Percentiles rank a stretch among this genome's conserved stretches.
Conservation (phyloP, 92 coral and sea anemone genomes). For the Parazoanthus swiftii region DNA sequence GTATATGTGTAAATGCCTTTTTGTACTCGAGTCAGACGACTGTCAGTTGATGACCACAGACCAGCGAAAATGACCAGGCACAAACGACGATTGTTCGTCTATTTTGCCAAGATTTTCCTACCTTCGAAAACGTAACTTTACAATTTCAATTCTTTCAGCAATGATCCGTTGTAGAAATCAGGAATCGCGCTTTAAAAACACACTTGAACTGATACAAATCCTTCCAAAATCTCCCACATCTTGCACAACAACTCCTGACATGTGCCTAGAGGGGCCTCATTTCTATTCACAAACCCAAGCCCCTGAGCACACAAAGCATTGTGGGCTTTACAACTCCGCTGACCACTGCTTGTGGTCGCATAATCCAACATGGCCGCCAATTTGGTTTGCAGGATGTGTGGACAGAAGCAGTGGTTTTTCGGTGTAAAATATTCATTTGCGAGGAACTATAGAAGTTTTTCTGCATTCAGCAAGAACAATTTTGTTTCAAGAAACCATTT, state of each 20-base stretch:
- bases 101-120: conserved; percentile 25
- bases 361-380: conserved; percentile 33
- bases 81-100: background rate
- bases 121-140: conserved; percentile 27
- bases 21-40: background rate
- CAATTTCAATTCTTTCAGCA: conserved; percentile 23
- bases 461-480: background rate
- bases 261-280: conserved; percentile 40
- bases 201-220: background rate
- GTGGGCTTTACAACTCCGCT: background rate
- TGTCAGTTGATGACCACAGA: background rate
- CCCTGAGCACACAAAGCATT: conserved; percentile 37
- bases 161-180: background rate
- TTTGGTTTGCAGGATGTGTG: conserved; percentile 28
- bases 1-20: background rate
- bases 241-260: background rate
- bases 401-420: background rate
- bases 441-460: background rate
- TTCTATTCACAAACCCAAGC: conserved; percentile 28
- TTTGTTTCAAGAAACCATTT: background rate
- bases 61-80: too few species aligned
- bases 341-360: conserved; percentile 16
- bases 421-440: background rate
- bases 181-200: background rate
- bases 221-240: background rate